These are phyloP conservation scores for Enteromius radiatus DNA, from an alignment of 2,797 vertebrate genomes.

Conservation along the genomic window DNA sequence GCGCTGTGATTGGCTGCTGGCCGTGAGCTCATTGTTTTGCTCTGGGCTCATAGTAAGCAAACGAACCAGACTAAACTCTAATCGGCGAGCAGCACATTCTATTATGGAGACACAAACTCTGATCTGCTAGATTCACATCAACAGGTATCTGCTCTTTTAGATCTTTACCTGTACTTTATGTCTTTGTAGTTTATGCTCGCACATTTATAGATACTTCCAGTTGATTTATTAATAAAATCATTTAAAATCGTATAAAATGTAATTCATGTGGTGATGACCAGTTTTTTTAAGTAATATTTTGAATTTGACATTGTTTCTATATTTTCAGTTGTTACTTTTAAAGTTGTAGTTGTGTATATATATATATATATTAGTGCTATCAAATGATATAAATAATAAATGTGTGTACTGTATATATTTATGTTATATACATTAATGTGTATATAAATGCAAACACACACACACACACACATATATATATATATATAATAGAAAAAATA, in stretches of 20 bases:
- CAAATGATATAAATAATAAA: no score
- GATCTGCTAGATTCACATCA: conserved; percentile 20
- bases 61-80: conserved; percentile 46
- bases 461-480: no score
- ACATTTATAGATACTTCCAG: background rate
- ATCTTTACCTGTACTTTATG: background rate
- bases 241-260: background rate
- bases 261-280: background rate
- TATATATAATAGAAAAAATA: no score
- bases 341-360: no score
- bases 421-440: no score
- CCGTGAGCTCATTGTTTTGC: conserved; percentile 72
- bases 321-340: background rate
- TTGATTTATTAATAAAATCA: background rate
- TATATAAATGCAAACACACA: no score
- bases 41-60: conserved; percentile 54
- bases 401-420: no score
- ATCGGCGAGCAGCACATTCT: background rate
- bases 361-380: no score
- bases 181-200: background rate
- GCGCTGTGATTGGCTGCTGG: conserved; percentile 69
- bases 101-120: conserved; percentile 6
- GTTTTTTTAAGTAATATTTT: background rate
- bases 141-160: conserved; percentile 46
- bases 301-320: background rate